These are phyloP conservation scores for Idaea dimidiata DNA, from an alignment of 2,888 invertebrate species.

Conservation along the genomic window DNA sequence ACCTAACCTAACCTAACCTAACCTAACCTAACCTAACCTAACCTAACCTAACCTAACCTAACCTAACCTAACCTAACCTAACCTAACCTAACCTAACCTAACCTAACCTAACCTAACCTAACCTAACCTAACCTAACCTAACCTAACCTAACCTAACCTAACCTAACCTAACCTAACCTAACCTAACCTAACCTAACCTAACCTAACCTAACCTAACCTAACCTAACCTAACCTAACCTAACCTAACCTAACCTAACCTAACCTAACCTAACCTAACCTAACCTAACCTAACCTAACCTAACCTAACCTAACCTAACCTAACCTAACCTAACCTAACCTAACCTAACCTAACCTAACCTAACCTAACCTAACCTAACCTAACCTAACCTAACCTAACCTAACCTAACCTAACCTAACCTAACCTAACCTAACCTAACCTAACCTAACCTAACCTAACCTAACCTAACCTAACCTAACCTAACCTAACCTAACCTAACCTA, in stretches of 20 bases:
- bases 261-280: constrained; percentile 16
- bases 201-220: constrained; percentile 16
- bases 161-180: constrained; percentile 17
- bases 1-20: constrained; percentile 16
- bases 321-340: constrained; percentile 17
- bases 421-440: constrained; percentile 14
- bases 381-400: constrained; percentile 24
- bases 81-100: constrained; percentile 17
- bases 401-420: constrained; percentile 18
- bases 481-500: constrained; percentile 7
- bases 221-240: constrained; percentile 15
- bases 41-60: constrained; percentile 10
- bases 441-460: constrained; percentile 16
- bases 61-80: constrained; percentile 13
- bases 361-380: constrained; percentile 24
- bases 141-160: constrained; percentile 17
- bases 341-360: constrained; percentile 22
- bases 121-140: constrained; percentile 18
- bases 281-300: constrained; percentile 17
- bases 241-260: constrained; percentile 15
- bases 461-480: constrained; percentile 12
- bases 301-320: constrained; percentile 14
- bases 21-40: constrained; percentile 17
- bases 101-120: constrained; percentile 17
- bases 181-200: constrained; percentile 16